Evolutionary conservation across 2,888 invertebrate species (phyloP), one percentile per base, ranked within the genome.

Genomic region (Agriopis aurantiaria): DNA sequence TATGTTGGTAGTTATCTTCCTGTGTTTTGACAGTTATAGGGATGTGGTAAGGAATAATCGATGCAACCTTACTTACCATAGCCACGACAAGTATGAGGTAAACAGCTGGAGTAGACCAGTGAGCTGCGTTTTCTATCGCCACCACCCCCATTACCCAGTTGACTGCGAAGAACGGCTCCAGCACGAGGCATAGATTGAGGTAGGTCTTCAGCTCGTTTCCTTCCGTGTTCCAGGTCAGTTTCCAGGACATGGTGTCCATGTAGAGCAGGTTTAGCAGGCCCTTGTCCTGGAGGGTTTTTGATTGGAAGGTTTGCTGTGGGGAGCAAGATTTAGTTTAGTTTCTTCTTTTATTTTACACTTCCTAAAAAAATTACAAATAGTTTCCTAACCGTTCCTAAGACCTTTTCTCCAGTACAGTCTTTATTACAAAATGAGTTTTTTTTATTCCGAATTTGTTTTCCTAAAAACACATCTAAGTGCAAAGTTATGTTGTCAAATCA

Each of bases 61-160:
- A 11, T 7, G 40, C 8, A 51, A 11, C n/a, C 8, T 7, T 46
- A 73, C 91, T 91, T 85, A 96, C 96, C 95, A 96, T 95, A 69
- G 94, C 86, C 75, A 95, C 91, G 17, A 95, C 95, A 23, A 95
- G 89, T 55, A 96, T 88, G 52, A 95, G 89, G 79, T 96, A 96
- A 64, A 96, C 93, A 0, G 95, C 91, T 0, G 96, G 95, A 71
- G 96, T 96, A 6, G 95, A 92, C 90, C 95, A 95, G 78, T 95
- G 95, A 2, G 95, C 90, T 3, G 96, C 95, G 82, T 97, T 96
- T 83, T 97, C 97, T 52, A 97, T 94, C 0, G 97, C 96, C 45
- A 97, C 94, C 6, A 97, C 96, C 0, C 96, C 96, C 87, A 96
- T 95, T 77, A 97, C 96, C 97, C 97, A 97, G 78, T 96, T 96